These are phyloP conservation scores for Diadophis punctatus DNA, from an alignment of 2,113 vertebrate genomes.

Conservation along the genomic window DNA sequence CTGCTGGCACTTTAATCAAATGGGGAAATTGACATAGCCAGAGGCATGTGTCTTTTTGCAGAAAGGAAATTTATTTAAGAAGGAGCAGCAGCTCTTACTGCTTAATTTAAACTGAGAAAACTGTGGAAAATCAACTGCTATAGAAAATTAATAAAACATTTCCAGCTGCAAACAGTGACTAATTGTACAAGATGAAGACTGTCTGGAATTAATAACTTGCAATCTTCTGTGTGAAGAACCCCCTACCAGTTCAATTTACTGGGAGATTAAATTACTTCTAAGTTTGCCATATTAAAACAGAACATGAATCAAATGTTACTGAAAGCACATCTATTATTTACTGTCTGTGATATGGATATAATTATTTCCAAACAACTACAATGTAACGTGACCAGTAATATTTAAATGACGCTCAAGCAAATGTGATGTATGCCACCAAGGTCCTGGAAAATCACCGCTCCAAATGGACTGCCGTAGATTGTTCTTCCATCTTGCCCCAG, in stretches of 20 bases:
- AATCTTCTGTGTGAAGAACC: constrained; percentile 85
- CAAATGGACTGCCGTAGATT: constrained; percentile 25
- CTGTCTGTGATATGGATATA: constrained; percentile 94
- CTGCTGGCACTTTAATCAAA: constrained; percentile 85
- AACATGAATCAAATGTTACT: constrained; percentile 83
- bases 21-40: constrained; percentile 83
- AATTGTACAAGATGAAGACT: constrained; percentile 89
- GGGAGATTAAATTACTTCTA: constrained; percentile 91
- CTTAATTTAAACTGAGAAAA: constrained; percentile 85
- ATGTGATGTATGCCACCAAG: constrained; percentile 26
- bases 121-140: constrained; percentile 82
- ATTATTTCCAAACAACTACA: constrained; percentile 87
- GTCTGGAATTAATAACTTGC: constrained; percentile 86
- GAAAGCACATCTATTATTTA: constrained; percentile 89
- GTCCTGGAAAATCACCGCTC: constrained; percentile 31
- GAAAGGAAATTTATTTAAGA: constrained; percentile 85
- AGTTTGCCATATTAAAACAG: constrained; percentile 90
- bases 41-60: constrained; percentile 78
- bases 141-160: constrained; percentile 87
- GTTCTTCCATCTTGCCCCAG: neutral
- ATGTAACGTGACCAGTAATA: constrained; percentile 81
- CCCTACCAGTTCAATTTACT: constrained; percentile 88
- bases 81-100: constrained; percentile 81
- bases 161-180: constrained; percentile 88
- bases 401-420: constrained; percentile 72